A percentile compares a stretch with the other conserved stretches of the same genome.
phyloP scores from a whole-genome alignment of 2,797 vertebrate species.

The Dipus sagitta region DNA sequence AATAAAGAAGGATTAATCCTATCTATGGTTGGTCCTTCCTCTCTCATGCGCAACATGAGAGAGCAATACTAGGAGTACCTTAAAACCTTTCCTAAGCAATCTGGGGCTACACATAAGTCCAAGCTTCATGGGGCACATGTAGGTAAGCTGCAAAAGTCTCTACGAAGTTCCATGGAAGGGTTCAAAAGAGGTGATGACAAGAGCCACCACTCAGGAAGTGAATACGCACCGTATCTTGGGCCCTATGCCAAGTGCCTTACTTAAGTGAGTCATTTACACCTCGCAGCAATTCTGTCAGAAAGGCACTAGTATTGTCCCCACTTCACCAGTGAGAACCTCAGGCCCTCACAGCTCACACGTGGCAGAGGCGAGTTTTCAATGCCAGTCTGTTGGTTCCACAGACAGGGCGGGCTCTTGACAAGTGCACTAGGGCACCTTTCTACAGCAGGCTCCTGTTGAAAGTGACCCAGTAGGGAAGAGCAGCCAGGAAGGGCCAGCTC shows the following conservation, averaged over 20 bases:
- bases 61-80: background rate
- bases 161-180: background rate
- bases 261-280: background rate
- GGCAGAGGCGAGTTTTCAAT: background rate
- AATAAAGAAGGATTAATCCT: background rate
- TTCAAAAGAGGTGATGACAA: background rate
- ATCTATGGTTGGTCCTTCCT: background rate
- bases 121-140: background rate
- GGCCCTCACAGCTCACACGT: fast-evolving
- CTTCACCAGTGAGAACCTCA: background rate
- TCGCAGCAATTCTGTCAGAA: background rate
- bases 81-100: background rate
- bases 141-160: background rate
- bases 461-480: background rate
- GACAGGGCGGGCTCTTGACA: background rate
- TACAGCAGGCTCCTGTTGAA: background rate
- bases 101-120: background rate
- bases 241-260: background rate
- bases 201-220: background rate
- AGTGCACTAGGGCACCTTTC: background rate
- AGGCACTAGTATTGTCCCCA: background rate
- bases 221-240: background rate
- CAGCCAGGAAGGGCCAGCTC: background rate
- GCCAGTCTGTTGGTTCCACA: background rate
- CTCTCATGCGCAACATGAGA: background rate